These are phyloP conservation scores for Loripinus fragilis DNA, from an alignment of 2,888 invertebrate genomes.

Conservation along the genomic window DNA sequence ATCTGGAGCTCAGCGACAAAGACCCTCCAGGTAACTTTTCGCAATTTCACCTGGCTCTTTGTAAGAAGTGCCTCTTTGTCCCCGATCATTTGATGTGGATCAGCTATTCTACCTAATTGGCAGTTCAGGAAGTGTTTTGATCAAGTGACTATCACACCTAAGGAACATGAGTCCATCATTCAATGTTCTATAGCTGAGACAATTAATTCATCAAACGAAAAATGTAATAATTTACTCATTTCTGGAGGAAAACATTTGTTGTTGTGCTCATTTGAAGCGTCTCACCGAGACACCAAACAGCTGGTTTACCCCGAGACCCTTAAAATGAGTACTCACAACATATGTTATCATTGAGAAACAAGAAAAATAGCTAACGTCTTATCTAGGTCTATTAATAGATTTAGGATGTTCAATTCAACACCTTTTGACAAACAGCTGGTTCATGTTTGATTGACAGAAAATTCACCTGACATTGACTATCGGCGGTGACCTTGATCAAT, in stretches of 20 bases:
- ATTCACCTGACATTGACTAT: constrained; percentile 6
- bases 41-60: constrained; percentile 1
- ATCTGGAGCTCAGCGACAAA: neutral
- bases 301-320: too few species aligned
- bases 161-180: too few species aligned
- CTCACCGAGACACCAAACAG: too few species aligned
- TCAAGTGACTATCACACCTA: neutral
- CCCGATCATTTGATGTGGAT: neutral
- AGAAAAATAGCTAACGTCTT: too few species aligned
- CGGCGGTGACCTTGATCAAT: neutral
- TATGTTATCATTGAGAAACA: too few species aligned
- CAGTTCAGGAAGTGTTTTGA: neutral
- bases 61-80: neutral
- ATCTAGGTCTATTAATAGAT: too few species aligned
- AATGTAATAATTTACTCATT: too few species aligned
- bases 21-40: neutral
- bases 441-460: constrained; percentile 6
- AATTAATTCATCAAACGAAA: too few species aligned
- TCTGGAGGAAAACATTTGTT: too few species aligned
- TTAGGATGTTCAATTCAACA: neutral
- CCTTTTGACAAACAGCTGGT: constrained; percentile 3
- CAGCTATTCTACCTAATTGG: neutral
- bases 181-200: too few species aligned
- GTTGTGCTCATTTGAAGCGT: too few species aligned
- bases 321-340: too few species aligned